A percentile compares a stretch with the other conserved stretches of the same genome.
Evolutionary conservation across 2,888 invertebrate species (phyloP).

Genomic region (Linhomoeus sp.): DNA sequence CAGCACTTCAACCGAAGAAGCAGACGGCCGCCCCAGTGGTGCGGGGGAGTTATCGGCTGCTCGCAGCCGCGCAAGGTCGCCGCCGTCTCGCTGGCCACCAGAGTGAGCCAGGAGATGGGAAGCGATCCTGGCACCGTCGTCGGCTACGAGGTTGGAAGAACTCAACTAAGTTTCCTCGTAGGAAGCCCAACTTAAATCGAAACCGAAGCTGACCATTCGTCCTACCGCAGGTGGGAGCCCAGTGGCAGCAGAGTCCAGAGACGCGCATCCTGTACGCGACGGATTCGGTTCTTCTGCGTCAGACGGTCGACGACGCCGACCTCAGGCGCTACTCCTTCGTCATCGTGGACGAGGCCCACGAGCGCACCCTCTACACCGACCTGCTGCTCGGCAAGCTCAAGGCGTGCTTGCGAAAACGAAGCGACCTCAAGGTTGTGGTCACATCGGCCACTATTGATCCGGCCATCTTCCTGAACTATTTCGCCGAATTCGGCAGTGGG

Average conservation of each 20-base stretch:
- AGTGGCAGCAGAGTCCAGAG: background rate
- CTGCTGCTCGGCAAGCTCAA: conserved; percentile 29
- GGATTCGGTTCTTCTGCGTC: conserved; percentile 1
- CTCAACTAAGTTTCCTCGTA: too few relatives aligned
- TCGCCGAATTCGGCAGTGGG: background rate
- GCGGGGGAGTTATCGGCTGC: conserved; percentile 17
- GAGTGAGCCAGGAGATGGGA: conserved; percentile 26
- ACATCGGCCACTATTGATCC: background rate
- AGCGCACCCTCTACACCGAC: conserved; percentile 27
- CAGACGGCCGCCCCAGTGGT: too few relatives aligned
- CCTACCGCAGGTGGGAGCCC: too few relatives aligned
- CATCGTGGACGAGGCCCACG: conserved; percentile 28
- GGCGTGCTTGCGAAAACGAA: background rate
- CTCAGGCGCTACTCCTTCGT: conserved; percentile 14
- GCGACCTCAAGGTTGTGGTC: background rate
- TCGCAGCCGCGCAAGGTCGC: conserved; percentile 31
- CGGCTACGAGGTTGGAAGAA: background rate
- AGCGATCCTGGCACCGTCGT: conserved; percentile 9
- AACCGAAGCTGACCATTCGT: too few relatives aligned
- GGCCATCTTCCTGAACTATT: background rate
- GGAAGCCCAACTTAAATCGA: too few relatives aligned
- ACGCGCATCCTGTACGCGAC: background rate
- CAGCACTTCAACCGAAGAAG: too few relatives aligned
- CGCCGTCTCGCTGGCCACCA: conserved; percentile 26
- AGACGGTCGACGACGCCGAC: conserved; percentile 15